Evolutionary conservation across 2,888 invertebrate species (phyloP).

Genomic region (Achlya flavicornis): DNA sequence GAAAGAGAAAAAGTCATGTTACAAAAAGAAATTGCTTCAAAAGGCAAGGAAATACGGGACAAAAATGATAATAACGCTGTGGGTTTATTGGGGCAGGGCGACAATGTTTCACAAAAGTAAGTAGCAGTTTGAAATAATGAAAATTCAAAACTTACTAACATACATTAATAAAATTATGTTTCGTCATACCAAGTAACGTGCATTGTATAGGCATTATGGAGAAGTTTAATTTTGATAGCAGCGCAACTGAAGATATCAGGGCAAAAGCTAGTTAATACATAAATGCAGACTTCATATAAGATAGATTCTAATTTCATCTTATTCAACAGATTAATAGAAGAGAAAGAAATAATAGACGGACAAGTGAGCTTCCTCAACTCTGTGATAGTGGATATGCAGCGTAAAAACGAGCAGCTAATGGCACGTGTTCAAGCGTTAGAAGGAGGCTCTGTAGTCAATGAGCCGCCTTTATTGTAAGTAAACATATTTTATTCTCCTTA

Average conservation of each 20-base stretch:
- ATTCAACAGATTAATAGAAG: slow-evolving; percentile 72
- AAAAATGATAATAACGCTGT: slow-evolving; percentile 73
- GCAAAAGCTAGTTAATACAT: neutral
- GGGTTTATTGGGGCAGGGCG: slow-evolving; percentile 66
- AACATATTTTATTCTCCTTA: neutral
- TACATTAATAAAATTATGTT: too few species aligned
- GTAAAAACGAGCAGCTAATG: slow-evolving; percentile 93
- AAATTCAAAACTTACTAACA: neutral
- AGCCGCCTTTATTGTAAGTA: slow-evolving; percentile 64
- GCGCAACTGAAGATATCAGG: too few species aligned
- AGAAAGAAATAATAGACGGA: slow-evolving; percentile 86
- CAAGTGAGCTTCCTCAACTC: slow-evolving; percentile 97
- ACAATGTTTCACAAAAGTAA: slow-evolving; percentile 60
- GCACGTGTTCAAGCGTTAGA: slow-evolving; percentile 92
- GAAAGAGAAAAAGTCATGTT: slow-evolving; percentile 69
- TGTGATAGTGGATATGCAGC: slow-evolving; percentile 97
- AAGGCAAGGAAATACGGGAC: slow-evolving; percentile 58
- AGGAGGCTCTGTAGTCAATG: slow-evolving; percentile 76
- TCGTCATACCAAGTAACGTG: too few species aligned
- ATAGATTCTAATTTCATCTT: neutral
- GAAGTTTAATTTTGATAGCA: too few species aligned
- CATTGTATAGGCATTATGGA: too few species aligned
- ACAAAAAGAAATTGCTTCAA: slow-evolving; percentile 63
- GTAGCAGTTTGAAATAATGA: slow-evolving; percentile 22
- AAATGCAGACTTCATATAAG: too few species aligned